Base-by-base conservation (phyloP, 2,113 vertebrate species). In the Semicossyphus pulcher region DNA sequence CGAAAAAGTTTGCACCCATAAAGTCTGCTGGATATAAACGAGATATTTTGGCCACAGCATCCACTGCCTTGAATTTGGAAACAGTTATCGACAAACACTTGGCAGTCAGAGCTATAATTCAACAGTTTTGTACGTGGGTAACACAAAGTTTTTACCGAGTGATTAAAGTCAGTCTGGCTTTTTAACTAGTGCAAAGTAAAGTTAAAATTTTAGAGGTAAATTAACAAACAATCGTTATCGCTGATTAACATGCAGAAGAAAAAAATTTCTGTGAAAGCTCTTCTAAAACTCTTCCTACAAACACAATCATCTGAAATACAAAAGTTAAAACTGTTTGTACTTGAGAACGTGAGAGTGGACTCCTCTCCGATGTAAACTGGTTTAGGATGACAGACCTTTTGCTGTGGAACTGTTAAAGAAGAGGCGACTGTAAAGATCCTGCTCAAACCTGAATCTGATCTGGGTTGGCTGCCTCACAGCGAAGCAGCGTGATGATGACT, bases 381-480 rank as follows among this genome's bases (percentile, higher is more conserved):
- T 32, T 71, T 15, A 10, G 0, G 10, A 37, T 56, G 15, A 36
- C 54, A 41, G 4, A 57, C 39, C 2, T 32, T 72, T 53, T 69
- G 65, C 57, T 49, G 69, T n/a, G n/a, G n/a, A 69, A 25, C 23
- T 26, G 56, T 47, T 54, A 9, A 14, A 42, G n/a, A 26, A 25
- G 18, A 77, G 20, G 37, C 51, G 23, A 29, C 42, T 1, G 47
- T 11, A 47, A 16, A 36, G 1, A 51, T 52, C 6, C 14, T 20
- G 25, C 28, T 65, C 47, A 48, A 39, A 44, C n/a, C 23, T 58
- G 21, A 57, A 44, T 23, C 14, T 70, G 45, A 76, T 71, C 57
- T 62, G 39, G 41, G 53, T 26, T 52, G 20, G 75, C 36, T 28
- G 32, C 16, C 25, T 44, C 20, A 4, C 11, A 1, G 51, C 6